Evolutionary conservation across 2,797 vertebrate genomes (phyloP), one percentile per base, ranked within the genome.

Genomic region (Harpagifer antarcticus): DNA sequence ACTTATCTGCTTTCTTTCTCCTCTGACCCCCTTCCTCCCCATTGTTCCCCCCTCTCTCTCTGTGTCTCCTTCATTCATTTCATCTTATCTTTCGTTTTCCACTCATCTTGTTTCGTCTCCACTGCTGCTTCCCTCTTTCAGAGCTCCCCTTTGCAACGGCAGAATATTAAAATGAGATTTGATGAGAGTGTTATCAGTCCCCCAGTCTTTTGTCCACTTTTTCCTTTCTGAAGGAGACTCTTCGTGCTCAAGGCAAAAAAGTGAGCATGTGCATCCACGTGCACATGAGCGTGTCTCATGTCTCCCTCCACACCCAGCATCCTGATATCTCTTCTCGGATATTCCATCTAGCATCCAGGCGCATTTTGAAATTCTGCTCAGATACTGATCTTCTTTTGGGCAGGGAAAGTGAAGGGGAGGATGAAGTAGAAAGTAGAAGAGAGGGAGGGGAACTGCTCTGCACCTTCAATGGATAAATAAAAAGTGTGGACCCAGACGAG

Each of bases 131-230:
- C 76, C 76, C 88, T 81, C 77, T 82, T 81, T 86, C 76, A 81
- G 78, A 73, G 79, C 69, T 76, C 70, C 77, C 75, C 67, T 89
- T 86, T 87, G 79, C 87, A 74, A 81, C 57, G 17, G 76, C 43
- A 0, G 87, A 90, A 92, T 94, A 94, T 94, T 94, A 90, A 93
- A 92, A 92, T 88, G 83, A 85, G 88, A 92, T 91, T 93, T 92
- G 89, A 93, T 93, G 91, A 92, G 90, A 86, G 76, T 19, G 68
- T 94, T 94, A 93, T 93, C 88, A 76, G 81, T 43, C 84, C 76
- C 54, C 44, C 6, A 68, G 82, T 86, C 89, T 89, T 91, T 93
- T 91, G 90, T 92, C 90, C 89, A 90, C 81, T 88, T 86, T 90
- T 86, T 86, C 81, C 83, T 88, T 75, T 87, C 78, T 78, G 85